Conservation (phyloP, 2,888 invertebrate species). For the Euspilapteryx auroguttella region DNA sequence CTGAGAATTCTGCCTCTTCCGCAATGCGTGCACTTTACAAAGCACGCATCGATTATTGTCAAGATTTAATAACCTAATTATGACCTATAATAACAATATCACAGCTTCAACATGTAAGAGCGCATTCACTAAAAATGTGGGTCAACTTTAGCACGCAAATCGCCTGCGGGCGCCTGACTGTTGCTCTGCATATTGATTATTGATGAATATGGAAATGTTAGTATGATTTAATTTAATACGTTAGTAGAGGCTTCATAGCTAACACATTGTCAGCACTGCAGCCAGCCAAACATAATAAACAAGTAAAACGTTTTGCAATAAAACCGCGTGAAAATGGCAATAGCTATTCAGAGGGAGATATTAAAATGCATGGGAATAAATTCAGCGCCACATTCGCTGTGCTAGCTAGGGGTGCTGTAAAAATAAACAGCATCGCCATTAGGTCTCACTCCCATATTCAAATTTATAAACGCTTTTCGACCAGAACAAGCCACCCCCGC, state of each 20-base stretch:
- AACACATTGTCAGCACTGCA: no score
- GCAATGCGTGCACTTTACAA: slow-evolving; percentile 42
- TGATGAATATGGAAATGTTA: neutral
- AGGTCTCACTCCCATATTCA: slow-evolving; percentile 65
- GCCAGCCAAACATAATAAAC: slow-evolving; percentile 26
- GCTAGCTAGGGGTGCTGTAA: slow-evolving; percentile 60
- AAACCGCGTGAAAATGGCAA: slow-evolving; percentile 59
- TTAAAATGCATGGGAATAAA: slow-evolving; percentile 63
- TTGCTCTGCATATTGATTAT: no score
- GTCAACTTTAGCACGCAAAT: neutral
- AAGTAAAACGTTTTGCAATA: slow-evolving; percentile 34
- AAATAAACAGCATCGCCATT: slow-evolving; percentile 64
- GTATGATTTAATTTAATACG: no score
- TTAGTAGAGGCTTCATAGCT: no score
- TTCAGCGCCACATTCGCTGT: slow-evolving; percentile 62
- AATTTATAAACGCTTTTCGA: slow-evolving; percentile 56
- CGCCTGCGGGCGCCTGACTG: no score
- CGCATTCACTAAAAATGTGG: neutral
- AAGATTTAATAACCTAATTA: slow-evolving; percentile 49
- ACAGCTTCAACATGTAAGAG: neutral
- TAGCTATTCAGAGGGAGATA: slow-evolving; percentile 60
- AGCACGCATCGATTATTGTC: slow-evolving; percentile 47
- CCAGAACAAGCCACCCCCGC: slow-evolving; percentile 13
- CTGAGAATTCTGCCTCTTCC: no score
- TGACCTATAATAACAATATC: slow-evolving; percentile 26